A percentile compares a stretch with the other conserved stretches of the same genome.
These are phyloP conservation scores for Amphipyra berbera DNA, from an alignment of 2,888 invertebrate genomes.

Conservation along the genomic window DNA sequence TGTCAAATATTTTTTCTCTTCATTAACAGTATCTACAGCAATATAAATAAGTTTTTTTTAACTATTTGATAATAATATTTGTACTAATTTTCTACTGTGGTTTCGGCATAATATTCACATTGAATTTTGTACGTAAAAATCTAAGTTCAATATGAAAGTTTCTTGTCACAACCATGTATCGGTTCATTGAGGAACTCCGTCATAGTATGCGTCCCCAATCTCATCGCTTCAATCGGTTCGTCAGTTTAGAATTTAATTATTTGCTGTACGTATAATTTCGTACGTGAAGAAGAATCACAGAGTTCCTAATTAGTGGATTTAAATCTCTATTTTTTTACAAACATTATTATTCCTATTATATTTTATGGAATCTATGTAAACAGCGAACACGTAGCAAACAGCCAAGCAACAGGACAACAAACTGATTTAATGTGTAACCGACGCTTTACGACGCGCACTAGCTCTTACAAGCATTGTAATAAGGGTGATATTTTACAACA, in stretches of 20 bases:
- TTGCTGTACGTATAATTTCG: not conserved
- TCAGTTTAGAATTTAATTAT: not conserved
- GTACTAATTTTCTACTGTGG: conserved; percentile 43
- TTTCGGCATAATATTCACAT: conserved; percentile 33
- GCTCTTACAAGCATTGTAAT: conserved; percentile 85
- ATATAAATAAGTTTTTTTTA: conserved; percentile 19
- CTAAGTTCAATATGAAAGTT: conserved; percentile 18
- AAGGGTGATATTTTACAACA: conserved; percentile 63
- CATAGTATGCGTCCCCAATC: conserved; percentile 10
- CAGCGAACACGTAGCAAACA: conserved; percentile 51
- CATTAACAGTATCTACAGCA: conserved; percentile 15
- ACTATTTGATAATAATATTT: conserved; percentile 41
- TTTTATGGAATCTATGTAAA: conserved; percentile 16
- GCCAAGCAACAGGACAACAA: conserved; percentile 78
- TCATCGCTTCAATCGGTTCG: not conserved
- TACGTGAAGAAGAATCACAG: conserved; percentile 31
- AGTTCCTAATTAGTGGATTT: not conserved
- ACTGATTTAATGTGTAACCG: conserved; percentile 70
- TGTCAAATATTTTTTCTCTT: not conserved
- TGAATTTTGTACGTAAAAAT: conserved; percentile 25
- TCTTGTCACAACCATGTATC: conserved; percentile 48
- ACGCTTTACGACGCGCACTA: conserved; percentile 82
- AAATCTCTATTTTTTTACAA: conserved; percentile 11
- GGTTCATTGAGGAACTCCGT: conserved; percentile 20
- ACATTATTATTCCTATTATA: conserved; percentile 22